Evolutionary conservation across 2,797 vertebrate species (phyloP).

Genomic region (Prunella strophiata): DNA sequence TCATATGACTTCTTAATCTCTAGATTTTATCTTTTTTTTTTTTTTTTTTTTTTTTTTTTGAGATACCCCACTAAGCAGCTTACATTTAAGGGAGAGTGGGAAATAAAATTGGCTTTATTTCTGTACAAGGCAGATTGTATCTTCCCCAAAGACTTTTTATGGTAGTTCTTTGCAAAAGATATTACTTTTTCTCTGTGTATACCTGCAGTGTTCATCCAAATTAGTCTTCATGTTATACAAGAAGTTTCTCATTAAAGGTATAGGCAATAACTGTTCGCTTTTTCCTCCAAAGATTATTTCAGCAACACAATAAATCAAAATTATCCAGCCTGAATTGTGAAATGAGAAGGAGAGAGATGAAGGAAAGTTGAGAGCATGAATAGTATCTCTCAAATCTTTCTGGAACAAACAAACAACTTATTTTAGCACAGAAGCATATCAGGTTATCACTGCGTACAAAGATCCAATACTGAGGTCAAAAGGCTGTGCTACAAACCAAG

Average conservation of each 20-base stretch:
- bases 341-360: background rate
- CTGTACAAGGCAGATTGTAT: slow-evolving; percentile 10
- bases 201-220: slow-evolving; percentile 17
- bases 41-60: background rate
- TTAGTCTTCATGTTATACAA: slow-evolving; percentile 6
- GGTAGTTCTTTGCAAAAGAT: background rate
- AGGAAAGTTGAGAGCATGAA: background rate
- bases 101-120: slow-evolving; percentile 39
- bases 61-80: slow-evolving; percentile 15
- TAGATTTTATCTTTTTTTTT: background rate
- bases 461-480: background rate
- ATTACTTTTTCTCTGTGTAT: slow-evolving; percentile 6
- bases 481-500: background rate
- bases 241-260: slow-evolving; percentile 32
- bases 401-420: background rate
- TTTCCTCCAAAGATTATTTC: slow-evolving; percentile 2
- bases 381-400: background rate
- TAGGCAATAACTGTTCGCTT: background rate
- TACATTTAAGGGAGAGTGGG: background rate
- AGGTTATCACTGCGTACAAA: background rate
- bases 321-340: background rate
- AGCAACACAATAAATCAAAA: background rate
- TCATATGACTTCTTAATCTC: slow-evolving; percentile 44
- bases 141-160: slow-evolving; percentile 24
- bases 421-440: background rate